Percentiles rank a stretch among this genome's conserved stretches.
These are phyloP conservation scores for Pelobates fuscus DNA, from an alignment of 2,113 vertebrate genomes.

Conservation along the genomic window DNA sequence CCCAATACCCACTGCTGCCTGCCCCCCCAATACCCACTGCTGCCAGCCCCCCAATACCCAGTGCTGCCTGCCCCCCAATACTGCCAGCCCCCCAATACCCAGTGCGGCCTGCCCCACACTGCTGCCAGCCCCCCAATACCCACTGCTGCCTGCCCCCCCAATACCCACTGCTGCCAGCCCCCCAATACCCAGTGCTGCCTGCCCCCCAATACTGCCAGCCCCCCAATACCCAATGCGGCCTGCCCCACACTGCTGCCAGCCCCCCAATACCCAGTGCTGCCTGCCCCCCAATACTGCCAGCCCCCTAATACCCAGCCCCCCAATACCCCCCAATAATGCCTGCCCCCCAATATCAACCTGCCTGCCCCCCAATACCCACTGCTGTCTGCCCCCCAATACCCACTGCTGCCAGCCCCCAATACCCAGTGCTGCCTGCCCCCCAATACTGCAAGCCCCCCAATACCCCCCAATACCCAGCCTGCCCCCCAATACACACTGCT, in stretches of 20 bases:
- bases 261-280: neutral
- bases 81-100: neutral
- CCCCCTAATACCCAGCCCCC: neutral
- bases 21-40: too few relatives aligned
- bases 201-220: too few relatives aligned
- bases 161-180: neutral
- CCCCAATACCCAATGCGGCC: too few relatives aligned
- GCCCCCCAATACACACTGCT: neutral
- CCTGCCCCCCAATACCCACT: neutral
- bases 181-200: neutral
- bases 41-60: neutral
- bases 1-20: neutral
- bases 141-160: neutral
- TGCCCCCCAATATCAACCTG: too few relatives aligned
- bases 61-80: too few relatives aligned
- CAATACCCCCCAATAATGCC: neutral
- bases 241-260: neutral
- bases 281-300: neutral
- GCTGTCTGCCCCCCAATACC: too few relatives aligned
- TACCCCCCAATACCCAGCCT: neutral
- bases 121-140: neutral
- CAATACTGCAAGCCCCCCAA: neutral
- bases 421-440: neutral
- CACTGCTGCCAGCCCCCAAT: neutral
- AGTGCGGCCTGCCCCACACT: neutral